A percentile compares a stretch with the other conserved stretches of the same genome.
Conservation (phyloP, 2,113 vertebrate species). For the Hiodon tergisus region DNA sequence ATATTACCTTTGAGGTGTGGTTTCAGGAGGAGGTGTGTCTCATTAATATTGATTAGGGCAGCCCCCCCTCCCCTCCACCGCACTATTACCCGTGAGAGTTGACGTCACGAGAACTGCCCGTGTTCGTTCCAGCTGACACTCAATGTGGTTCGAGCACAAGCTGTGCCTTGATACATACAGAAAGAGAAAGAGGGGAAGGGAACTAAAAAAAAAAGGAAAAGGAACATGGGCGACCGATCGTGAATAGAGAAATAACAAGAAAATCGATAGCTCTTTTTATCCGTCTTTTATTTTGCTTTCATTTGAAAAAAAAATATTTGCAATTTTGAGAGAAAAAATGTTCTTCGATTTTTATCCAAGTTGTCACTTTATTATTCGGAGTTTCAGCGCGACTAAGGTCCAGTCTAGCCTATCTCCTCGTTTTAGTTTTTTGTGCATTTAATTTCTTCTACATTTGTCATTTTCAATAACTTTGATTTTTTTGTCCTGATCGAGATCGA, state of each 20-base stretch:
- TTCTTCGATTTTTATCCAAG: not conserved
- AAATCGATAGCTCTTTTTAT: slow-evolving; percentile 28
- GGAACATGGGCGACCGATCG: slow-evolving; percentile 4
- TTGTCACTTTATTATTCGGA: not conserved
- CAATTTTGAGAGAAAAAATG: not conserved
- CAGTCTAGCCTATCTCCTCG: slow-evolving; percentile 24
- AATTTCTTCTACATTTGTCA: not conserved
- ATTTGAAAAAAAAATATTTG: not conserved
- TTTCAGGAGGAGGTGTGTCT: slow-evolving; percentile 54
- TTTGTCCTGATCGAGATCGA: no score
- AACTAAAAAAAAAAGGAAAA: slow-evolving; percentile 22
- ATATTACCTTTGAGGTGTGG: slow-evolving; percentile 40
- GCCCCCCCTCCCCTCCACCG: slow-evolving; percentile 12
- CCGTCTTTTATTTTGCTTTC: not conserved
- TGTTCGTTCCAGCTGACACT: slow-evolving; percentile 69
- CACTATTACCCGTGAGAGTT: slow-evolving; percentile 43
- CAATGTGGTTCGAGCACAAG: slow-evolving; percentile 50
- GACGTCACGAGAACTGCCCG: slow-evolving; percentile 69
- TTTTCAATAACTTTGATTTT: not conserved
- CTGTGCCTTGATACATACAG: slow-evolving; percentile 27
- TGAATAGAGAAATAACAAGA: slow-evolving; percentile 28
- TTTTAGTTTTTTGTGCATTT: slow-evolving; percentile 32
- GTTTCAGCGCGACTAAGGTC: not conserved
- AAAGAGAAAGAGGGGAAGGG: slow-evolving; percentile 25
- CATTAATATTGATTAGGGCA: slow-evolving; percentile 50